Conservation (phyloP, 2,888 invertebrate species). For the Ophraella communa region DNA sequence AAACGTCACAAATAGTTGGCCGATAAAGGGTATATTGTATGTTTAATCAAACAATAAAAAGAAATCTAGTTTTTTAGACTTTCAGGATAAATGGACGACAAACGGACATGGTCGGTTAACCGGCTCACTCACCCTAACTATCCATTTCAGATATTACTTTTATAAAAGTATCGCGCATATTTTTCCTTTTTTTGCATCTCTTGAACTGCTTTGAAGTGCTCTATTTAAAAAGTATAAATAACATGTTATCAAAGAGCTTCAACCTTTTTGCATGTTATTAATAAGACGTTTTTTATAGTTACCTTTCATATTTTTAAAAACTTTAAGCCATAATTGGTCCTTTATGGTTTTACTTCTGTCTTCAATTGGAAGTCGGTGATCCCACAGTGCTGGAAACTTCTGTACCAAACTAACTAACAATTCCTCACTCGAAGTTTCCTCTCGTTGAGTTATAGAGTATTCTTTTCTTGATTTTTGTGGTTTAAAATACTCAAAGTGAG, state of each 20-base stretch:
- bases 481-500: not conserved
- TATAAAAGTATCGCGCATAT: not conserved
- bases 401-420: not conserved
- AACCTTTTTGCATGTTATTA: too few relatives aligned
- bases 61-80: too few relatives aligned
- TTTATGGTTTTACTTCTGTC: not conserved
- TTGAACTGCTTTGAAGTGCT: not conserved
- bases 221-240: not conserved
- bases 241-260: too few relatives aligned
- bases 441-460: not conserved
- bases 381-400: not conserved
- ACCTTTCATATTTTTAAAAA: not conserved
- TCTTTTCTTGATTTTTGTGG: not conserved
- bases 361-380: not conserved
- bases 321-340: not conserved
- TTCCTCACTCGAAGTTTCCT: not conserved
- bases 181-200: constrained; percentile 1
- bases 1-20: too few relatives aligned
- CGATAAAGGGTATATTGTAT: too few relatives aligned
- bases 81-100: too few relatives aligned
- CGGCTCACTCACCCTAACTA: too few relatives aligned
- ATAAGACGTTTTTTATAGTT: not conserved
- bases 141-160: constrained; percentile 1
- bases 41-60: too few relatives aligned
- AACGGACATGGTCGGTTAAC: too few relatives aligned